Evolutionary conservation across 2,113 vertebrate genomes (phyloP).

Genomic region (Tragelaphus buxtoni): DNA sequence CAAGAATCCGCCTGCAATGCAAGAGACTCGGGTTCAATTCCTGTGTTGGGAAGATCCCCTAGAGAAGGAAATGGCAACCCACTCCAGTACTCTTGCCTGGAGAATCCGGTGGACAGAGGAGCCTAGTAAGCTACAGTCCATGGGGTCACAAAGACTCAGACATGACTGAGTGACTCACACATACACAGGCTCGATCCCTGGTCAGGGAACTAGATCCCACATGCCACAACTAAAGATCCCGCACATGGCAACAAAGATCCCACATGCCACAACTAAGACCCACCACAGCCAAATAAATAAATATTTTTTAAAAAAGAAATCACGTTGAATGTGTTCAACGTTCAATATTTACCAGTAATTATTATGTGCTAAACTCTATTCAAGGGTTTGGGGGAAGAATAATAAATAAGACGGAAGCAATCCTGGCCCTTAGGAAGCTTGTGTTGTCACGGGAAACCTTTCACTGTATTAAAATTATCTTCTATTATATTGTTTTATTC

Average conservation of each 20-base stretch:
- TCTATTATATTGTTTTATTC: neutral
- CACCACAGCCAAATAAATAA: neutral
- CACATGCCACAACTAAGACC: neutral
- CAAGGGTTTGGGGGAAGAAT: neutral
- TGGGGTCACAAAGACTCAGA: neutral
- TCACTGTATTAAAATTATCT: neutral
- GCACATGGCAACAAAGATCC: neutral
- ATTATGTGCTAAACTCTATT: neutral
- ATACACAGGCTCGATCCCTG: neutral
- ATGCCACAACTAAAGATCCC: neutral
- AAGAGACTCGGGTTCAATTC: neutral
- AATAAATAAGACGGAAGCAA: neutral
- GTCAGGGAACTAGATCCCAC: neutral
- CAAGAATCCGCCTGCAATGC: neutral
- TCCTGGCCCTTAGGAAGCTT: neutral
- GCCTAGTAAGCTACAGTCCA: neutral
- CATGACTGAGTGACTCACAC: neutral
- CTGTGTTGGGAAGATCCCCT: neutral
- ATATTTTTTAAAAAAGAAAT: neutral
- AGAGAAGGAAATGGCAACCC: neutral
- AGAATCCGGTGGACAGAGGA: neutral
- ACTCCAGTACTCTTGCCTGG: neutral
- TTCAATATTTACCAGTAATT: neutral
- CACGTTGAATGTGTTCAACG: neutral
- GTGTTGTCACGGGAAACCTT: neutral